phyloP scores from a whole-genome alignment of 2,888 invertebrate genomes.

The Leptopterna dolabrata region DNA sequence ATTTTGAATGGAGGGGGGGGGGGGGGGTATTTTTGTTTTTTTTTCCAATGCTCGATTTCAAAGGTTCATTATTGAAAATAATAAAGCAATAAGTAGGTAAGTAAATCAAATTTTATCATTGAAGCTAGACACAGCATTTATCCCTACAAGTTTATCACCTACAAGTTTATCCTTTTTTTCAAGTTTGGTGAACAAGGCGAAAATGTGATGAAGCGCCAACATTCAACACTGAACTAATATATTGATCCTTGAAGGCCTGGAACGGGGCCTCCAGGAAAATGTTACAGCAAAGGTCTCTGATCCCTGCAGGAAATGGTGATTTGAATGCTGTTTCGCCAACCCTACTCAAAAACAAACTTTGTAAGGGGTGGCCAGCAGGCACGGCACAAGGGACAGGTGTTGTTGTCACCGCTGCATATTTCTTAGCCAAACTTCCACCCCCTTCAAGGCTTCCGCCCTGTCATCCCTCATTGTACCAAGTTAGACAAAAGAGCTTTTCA shows the following conservation, averaged over 20 bases:
- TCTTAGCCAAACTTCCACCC: slow-evolving; percentile 5
- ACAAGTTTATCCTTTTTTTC: too few species aligned
- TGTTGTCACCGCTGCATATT: slow-evolving; percentile 32
- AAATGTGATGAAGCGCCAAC: too few species aligned
- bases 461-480: background rate
- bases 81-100: too few species aligned
- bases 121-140: too few species aligned
- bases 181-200: too few species aligned
- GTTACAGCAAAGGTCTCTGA: background rate
- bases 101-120: too few species aligned
- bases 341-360: slow-evolving; percentile 33
- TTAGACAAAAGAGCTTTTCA: background rate
- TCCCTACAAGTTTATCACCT: too few species aligned
- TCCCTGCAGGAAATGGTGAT: slow-evolving; percentile 45
- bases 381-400: slow-evolving; percentile 26
- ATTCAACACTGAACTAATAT: too few species aligned
- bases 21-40: too few species aligned
- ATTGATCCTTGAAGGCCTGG: background rate
- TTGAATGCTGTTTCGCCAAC: slow-evolving; percentile 34
- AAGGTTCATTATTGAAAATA: too few species aligned
- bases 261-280: background rate
- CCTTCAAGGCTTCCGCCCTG: background rate
- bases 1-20: too few species aligned
- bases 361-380: background rate
- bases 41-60: too few species aligned